These are phyloP conservation scores for Epizoanthus scotinus DNA, from an alignment of 92 coral and sea anemone species.

Conservation along the genomic window DNA sequence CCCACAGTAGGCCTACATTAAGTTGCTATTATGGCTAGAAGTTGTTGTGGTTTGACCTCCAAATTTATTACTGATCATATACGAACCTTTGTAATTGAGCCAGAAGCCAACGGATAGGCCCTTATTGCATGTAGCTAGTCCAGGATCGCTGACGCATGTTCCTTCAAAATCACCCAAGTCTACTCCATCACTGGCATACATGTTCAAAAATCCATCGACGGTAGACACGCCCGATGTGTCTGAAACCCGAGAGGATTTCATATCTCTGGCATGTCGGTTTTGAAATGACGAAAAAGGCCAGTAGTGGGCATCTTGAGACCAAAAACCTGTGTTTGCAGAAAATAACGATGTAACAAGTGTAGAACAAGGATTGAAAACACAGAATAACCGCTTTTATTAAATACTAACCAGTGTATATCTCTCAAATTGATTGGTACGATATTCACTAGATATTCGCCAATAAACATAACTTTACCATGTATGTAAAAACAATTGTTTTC, in stretches of 20 bases:
- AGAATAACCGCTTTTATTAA: background rate
- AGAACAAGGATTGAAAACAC: background rate
- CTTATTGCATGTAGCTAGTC: background rate
- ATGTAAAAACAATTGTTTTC: too few species aligned
- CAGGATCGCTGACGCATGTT: conserved; percentile 15
- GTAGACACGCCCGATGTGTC: background rate
- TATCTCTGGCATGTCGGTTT: conserved; percentile 19
- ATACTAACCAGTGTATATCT: too few species aligned
- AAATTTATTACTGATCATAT: too few species aligned
- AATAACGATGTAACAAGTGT: background rate
- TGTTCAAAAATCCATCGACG: conserved; percentile 21
- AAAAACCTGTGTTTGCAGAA: background rate
- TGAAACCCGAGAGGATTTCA: background rate
- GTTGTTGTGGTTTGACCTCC: too few species aligned
- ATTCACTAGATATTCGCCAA: too few species aligned
- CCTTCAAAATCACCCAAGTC: conserved; percentile 5
- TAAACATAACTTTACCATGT: too few species aligned
- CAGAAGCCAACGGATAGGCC: conserved; percentile 33
- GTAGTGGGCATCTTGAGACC: conserved; percentile 23
- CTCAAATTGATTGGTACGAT: too few species aligned
- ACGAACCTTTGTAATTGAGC: conserved; percentile 27
- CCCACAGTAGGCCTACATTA: too few species aligned
- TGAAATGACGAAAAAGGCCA: conserved; percentile 16
- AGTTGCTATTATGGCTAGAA: too few species aligned
- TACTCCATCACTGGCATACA: background rate